Evolutionary conservation across 2,113 vertebrate species (phyloP).

Genomic region (human): DNA sequence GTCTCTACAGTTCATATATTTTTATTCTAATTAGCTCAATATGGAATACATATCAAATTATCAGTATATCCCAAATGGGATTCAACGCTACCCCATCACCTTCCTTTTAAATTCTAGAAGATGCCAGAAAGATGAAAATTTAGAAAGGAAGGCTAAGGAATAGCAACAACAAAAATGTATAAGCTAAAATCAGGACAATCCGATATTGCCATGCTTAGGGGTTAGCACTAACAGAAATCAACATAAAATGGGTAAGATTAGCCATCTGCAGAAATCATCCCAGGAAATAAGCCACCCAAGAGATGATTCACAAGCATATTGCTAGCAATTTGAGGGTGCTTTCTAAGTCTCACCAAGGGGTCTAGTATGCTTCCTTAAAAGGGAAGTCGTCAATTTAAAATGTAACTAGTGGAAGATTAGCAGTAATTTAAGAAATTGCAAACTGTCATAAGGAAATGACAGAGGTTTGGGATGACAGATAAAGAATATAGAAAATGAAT

Average conservation of each 20-base stretch:
- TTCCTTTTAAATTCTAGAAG: slow-evolving; percentile 4
- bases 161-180: slow-evolving; percentile 18
- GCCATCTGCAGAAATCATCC: slow-evolving; percentile 68
- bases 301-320: slow-evolving; percentile 65
- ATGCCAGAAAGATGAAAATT: slow-evolving; percentile 42
- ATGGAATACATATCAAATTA: background rate
- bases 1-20: background rate
- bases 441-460: slow-evolving; percentile 69
- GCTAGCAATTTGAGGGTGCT: slow-evolving; percentile 61
- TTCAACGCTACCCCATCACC: background rate
- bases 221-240: slow-evolving; percentile 40
- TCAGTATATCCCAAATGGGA: background rate
- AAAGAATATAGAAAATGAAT: slow-evolving; percentile 37
- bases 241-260: slow-evolving; percentile 54
- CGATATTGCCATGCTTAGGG: slow-evolving; percentile 33
- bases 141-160: slow-evolving; percentile 29
- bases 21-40: background rate
- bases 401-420: slow-evolving; percentile 66
- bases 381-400: slow-evolving; percentile 67
- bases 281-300: slow-evolving; percentile 65
- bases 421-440: slow-evolving; percentile 75
- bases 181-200: slow-evolving; percentile 62
- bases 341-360: slow-evolving; percentile 62
- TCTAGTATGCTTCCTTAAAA: slow-evolving; percentile 41
- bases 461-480: slow-evolving; percentile 51